phyloP scores from a whole-genome alignment of 2,888 invertebrate species.

The Emmelina monodactyla region DNA sequence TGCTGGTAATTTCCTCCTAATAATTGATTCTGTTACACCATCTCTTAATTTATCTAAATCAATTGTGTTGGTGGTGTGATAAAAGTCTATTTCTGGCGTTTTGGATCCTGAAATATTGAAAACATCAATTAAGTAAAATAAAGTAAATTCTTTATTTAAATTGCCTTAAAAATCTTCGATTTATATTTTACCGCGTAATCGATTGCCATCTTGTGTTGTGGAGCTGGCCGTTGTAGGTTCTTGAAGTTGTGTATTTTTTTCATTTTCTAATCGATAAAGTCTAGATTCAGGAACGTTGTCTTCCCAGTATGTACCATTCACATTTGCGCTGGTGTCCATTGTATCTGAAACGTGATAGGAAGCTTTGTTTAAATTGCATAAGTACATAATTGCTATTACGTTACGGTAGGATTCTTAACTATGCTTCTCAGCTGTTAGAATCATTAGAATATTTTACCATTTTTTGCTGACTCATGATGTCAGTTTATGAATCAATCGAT shows the following conservation, averaged over 20 bases:
- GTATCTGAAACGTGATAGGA: constrained; percentile 29
- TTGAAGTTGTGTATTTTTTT: too few species aligned
- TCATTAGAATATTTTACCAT: too few species aligned
- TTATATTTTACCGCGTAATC: neutral
- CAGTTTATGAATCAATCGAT: too few species aligned
- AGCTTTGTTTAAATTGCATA: too few species aligned
- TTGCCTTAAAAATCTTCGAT: neutral
- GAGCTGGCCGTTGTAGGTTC: neutral
- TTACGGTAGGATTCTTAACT: too few species aligned
- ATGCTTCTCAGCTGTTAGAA: too few species aligned
- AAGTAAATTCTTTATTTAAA: neutral
- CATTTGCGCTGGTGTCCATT: constrained; percentile 21
- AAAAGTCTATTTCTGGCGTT: constrained; percentile 57
- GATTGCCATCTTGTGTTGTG: neutral
- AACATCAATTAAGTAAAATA: too few species aligned
- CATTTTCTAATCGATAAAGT: too few species aligned
- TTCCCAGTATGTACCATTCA: constrained; percentile 37
- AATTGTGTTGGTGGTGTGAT: constrained; percentile 32
- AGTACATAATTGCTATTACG: too few species aligned
- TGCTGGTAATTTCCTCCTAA: constrained; percentile 31
- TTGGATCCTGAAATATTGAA: constrained; percentile 44
- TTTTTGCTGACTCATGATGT: too few species aligned
- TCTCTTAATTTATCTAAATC: constrained; percentile 28
- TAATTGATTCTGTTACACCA: constrained; percentile 22
- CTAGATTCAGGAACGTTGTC: constrained; percentile 4